Evolutionary conservation across 2,888 invertebrate species (phyloP).

Genomic region (Notodonta dromedarius): DNA sequence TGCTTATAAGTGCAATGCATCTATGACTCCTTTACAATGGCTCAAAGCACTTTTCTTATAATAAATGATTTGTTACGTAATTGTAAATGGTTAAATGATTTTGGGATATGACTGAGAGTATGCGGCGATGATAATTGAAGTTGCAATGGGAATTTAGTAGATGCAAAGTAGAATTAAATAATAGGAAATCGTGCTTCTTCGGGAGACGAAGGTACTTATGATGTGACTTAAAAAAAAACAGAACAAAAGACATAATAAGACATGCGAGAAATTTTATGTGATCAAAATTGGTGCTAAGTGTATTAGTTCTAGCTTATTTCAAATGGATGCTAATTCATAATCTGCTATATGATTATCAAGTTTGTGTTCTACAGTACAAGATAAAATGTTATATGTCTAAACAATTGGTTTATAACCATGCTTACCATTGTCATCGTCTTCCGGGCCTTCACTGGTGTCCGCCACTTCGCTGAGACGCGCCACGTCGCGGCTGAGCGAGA

Average conservation of each 20-base stretch:
- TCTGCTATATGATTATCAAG: background rate
- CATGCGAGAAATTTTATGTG: no score
- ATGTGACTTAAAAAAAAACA: no score
- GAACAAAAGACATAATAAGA: no score
- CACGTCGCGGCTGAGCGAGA: conserved; percentile 87
- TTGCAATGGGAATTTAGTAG: no score
- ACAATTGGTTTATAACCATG: background rate
- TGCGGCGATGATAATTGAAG: background rate
- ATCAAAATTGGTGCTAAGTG: no score
- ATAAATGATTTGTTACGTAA: no score
- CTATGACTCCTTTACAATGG: no score
- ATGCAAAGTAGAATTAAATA: background rate
- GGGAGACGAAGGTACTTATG: no score
- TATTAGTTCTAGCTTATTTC: background rate
- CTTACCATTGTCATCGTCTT: conserved; percentile 89
- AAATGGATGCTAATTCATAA: background rate
- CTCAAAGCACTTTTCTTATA: no score
- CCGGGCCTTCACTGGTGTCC: conserved; percentile 88
- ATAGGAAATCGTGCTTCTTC: background rate
- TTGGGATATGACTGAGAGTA: no score
- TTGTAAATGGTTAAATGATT: no score
- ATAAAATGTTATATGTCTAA: background rate
- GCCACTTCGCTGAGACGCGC: conserved; percentile 89
- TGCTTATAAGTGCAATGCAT: conserved; percentile 32
- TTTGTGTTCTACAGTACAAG: background rate